phyloP scores from a whole-genome alignment of 2,888 invertebrate genomes.

The Synanthedon vespiformis region DNA sequence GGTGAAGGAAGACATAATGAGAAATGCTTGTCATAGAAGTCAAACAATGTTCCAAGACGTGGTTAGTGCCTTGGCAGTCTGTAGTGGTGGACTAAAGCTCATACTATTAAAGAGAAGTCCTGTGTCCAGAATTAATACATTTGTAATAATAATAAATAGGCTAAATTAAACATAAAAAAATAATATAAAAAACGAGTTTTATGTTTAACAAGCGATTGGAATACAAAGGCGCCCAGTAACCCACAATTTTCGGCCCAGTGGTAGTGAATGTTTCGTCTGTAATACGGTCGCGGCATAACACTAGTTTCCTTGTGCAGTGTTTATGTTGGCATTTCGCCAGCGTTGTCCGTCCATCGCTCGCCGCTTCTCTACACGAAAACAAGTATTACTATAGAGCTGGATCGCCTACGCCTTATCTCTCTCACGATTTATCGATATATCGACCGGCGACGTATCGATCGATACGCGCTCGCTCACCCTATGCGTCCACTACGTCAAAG shows the following conservation, averaged over 20 bases:
- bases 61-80: too few relatives aligned
- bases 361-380: slow-evolving; percentile 49
- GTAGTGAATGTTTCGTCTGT: slow-evolving; percentile 69
- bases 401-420: slow-evolving; percentile 42
- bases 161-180: too few relatives aligned
- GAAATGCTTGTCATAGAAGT: too few relatives aligned
- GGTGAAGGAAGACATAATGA: too few relatives aligned
- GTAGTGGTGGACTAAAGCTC: too few relatives aligned
- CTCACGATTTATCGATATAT: slow-evolving; percentile 40
- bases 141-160: too few relatives aligned
- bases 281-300: slow-evolving; percentile 69
- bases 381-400: slow-evolving; percentile 34
- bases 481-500: slow-evolving; percentile 40
- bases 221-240: slow-evolving; percentile 49
- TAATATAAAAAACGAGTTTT: too few relatives aligned
- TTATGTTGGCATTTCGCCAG: slow-evolving; percentile 62
- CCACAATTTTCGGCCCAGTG: slow-evolving; percentile 66
- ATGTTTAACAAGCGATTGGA: too few relatives aligned
- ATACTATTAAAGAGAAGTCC: too few relatives aligned
- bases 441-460: slow-evolving; percentile 43
- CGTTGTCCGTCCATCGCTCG: slow-evolving; percentile 56
- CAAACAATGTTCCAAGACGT: too few relatives aligned
- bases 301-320: slow-evolving; percentile 70
- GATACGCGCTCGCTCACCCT: slow-evolving; percentile 21
- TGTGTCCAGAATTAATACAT: too few relatives aligned